Conservation (phyloP, 2,888 invertebrate genomes). For the Rhabditophanes sp. region DNA sequence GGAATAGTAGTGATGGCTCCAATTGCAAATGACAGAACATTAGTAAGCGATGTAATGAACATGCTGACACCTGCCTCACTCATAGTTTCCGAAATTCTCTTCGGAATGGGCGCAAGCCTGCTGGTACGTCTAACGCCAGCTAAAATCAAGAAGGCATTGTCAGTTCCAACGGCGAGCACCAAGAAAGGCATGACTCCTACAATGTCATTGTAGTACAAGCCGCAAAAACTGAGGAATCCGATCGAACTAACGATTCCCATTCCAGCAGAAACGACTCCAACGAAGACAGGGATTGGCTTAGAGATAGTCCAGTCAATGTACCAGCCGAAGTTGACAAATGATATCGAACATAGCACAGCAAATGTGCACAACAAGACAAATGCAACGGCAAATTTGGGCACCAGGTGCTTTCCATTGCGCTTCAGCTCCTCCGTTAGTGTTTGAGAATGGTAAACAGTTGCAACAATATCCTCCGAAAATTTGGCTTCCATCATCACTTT, state of each 20-base stretch:
- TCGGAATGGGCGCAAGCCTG: slow-evolving; percentile 12
- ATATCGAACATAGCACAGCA: slow-evolving; percentile 45
- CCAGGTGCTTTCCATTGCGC: slow-evolving; percentile 64
- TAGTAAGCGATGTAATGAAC: slow-evolving; percentile 57
- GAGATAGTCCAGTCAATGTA: slow-evolving; percentile 49
- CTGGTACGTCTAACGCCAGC: slow-evolving; percentile 80
- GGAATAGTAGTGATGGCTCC: slow-evolving; percentile 73
- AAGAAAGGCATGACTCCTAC: slow-evolving; percentile 84
- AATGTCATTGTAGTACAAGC: slow-evolving; percentile 79
- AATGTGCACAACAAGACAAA: slow-evolving; percentile 37
- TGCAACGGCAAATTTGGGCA: slow-evolving; percentile 36
- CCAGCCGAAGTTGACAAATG: slow-evolving; percentile 77
- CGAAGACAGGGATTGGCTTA: slow-evolving; percentile 72
- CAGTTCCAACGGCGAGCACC: slow-evolving; percentile 87
- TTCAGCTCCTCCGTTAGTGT: slow-evolving; percentile 80
- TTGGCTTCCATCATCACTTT: neutral
- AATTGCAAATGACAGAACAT: slow-evolving; percentile 42
- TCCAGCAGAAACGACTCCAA: slow-evolving; percentile 75
- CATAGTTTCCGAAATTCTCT: slow-evolving; percentile 69
- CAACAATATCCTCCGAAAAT: slow-evolving; percentile 21
- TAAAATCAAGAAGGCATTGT: slow-evolving; percentile 86
- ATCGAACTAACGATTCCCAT: slow-evolving; percentile 79
- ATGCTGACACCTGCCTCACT: slow-evolving; percentile 86
- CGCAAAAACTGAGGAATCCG: slow-evolving; percentile 71
- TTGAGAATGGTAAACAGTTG: slow-evolving; percentile 51